Evolutionary conservation across 2,113 vertebrate species (phyloP).

Genomic region (Brienomyrus longianalis): DNA sequence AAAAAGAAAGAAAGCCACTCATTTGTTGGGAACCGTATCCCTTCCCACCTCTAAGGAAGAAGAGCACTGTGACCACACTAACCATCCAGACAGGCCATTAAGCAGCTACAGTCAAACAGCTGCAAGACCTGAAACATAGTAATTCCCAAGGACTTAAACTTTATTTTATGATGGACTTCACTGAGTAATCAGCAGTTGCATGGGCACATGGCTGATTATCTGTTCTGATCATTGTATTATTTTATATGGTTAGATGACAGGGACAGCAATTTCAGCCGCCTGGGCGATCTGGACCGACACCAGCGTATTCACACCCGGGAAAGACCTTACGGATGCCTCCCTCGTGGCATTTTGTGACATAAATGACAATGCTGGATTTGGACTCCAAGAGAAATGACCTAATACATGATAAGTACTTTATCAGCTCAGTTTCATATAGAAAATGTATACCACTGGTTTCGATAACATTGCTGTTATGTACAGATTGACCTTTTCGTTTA

Average conservation of each 20-base stretch:
- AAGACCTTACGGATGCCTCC: not conserved
- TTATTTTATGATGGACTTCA: not conserved
- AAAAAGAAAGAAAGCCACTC: not conserved
- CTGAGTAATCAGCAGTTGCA: not conserved
- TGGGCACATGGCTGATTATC: not conserved
- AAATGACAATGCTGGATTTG: not conserved
- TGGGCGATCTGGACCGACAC: not conserved
- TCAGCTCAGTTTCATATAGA: slow-evolving; percentile 36
- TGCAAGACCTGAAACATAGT: not conserved
- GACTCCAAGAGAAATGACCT: slow-evolving; percentile 23
- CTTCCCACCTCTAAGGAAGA: not conserved
- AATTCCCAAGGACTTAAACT: not conserved
- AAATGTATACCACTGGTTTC: slow-evolving; percentile 21
- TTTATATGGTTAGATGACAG: not conserved
- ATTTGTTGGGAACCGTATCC: not conserved
- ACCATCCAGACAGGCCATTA: not conserved
- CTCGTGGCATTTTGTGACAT: not conserved
- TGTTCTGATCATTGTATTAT: not conserved
- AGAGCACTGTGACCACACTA: not conserved
- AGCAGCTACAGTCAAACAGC: not conserved
- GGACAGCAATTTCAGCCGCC: not conserved
- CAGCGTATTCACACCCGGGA: not conserved
- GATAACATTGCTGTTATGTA: slow-evolving; percentile 17
- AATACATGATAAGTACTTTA: slow-evolving; percentile 35
- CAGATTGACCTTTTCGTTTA: slow-evolving; percentile 41